Evolutionary conservation across 1,140 invertebrate genomes (phyloP).

Genomic region (Hycleus cichorii): DNA sequence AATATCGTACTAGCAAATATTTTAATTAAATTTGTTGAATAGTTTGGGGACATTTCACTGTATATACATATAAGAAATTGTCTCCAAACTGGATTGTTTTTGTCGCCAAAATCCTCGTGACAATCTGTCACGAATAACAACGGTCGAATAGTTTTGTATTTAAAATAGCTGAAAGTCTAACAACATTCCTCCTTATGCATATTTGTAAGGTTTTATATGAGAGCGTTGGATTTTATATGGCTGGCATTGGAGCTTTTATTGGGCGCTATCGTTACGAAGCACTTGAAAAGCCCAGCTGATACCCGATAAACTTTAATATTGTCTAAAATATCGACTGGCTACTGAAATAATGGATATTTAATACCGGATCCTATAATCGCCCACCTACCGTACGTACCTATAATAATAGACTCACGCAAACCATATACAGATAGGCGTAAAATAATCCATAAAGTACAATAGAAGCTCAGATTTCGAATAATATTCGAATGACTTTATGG

Average conservation of each 20-base stretch:
- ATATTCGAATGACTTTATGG: no score
- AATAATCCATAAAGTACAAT: no score
- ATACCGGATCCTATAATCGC: neutral
- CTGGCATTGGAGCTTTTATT: conserved; percentile 11
- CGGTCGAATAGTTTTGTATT: conserved; percentile 3
- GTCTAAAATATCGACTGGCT: conserved; percentile 9
- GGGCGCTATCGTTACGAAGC: conserved; percentile 3
- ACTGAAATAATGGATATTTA: conserved; percentile 10
- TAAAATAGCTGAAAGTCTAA: conserved; percentile 3
- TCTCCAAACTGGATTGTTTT: no score
- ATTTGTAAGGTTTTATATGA: conserved; percentile 6
- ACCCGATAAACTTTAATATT: conserved; percentile 13
- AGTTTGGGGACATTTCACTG: no score
- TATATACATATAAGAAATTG: no score
- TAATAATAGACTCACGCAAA: no score
- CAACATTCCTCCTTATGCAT: neutral
- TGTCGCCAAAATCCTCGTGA: no score
- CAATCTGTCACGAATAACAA: conserved; percentile 4
- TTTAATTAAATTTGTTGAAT: no score
- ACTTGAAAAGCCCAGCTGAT: conserved; percentile 10
- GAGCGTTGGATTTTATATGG: neutral
- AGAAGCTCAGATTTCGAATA: no score
- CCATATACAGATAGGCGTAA: no score
- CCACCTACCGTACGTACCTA: no score
- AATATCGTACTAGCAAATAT: no score